Evolutionary conservation across 1,140 invertebrate genomes (phyloP), one percentile per base, ranked within the genome.

Genomic region (Dreissena rostriformis): DNA sequence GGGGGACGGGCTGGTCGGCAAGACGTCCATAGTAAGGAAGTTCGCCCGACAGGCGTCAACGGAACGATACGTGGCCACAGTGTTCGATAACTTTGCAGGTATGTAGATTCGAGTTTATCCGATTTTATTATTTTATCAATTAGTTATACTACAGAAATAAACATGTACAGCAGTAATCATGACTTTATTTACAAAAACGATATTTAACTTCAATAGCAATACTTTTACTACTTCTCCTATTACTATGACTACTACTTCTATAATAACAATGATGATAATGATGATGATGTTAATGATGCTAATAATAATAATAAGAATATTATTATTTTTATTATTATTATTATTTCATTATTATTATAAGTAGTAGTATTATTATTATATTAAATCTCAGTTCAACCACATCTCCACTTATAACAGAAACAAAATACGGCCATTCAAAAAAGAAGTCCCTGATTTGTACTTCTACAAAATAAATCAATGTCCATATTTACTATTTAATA

Each of bases 11-110:
- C 29, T 82, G 11, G 80, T 82, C 22, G 80, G 80, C 1, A 82
- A 82, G 71, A 82, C 80, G 7, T 65, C 70, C 19, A 17, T 82
- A 2, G 80, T 67, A 15, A 49, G 49, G 49, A 74, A 63, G 29
- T 82, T 82, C 67, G 52, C 55, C 15, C n/a, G 67, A 10, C 53
- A 67, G 14, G 52, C 49, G 51, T 19, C 28, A 12, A 39, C 57
- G 1, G 71, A 82, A 26, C 24, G 29, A 61, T 82, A 82, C 39
- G 71, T 73, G 5, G 80, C 80, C 1, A 82, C 80, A 12, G 71
- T 82, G 29, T 82, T 82, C 65, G 80, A 82, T 55, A 82, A 82
- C 55, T 82, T 82, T 82, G 80, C 80, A 67, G 70, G 80, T 82
- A 82, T 51, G 19, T 67, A 22, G 39, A 39, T 39, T 39, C 39